Conservation (phyloP, 2,888 invertebrate genomes). For the Furcula furcula region DNA sequence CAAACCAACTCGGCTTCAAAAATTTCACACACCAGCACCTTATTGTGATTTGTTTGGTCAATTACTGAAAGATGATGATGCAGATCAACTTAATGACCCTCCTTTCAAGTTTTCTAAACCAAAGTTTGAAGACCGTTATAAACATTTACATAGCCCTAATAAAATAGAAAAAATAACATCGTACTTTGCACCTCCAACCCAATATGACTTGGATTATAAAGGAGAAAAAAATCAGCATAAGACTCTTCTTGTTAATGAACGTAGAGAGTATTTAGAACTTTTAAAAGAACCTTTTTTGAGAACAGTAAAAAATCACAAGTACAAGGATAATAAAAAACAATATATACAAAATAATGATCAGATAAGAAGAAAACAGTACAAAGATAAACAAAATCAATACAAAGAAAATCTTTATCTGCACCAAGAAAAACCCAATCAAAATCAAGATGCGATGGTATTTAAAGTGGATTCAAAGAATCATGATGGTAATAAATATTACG, state of each 20-base stretch:
- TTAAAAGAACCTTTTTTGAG: conserved; percentile 31
- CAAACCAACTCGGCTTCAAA: conserved; percentile 20
- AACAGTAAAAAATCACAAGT: conserved; percentile 3
- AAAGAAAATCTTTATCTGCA: no score
- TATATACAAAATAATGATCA: no score
- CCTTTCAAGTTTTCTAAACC: background rate
- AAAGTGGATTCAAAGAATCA: no score
- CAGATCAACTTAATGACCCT: background rate
- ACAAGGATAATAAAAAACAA: conserved; percentile 9
- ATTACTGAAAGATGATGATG: background rate
- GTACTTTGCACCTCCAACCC: background rate
- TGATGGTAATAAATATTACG: no score
- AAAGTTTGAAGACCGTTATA: background rate
- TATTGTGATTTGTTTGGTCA: background rate
- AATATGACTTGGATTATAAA: background rate
- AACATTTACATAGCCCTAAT: background rate
- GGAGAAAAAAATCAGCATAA: background rate
- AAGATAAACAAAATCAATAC: no score
- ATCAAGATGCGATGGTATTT: no score
- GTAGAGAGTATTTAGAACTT: conserved; percentile 33
- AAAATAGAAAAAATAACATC: background rate
- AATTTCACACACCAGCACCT: background rate
- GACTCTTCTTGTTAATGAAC: conserved; percentile 2
- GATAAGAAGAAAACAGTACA: no score
- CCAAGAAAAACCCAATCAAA: no score